Base-by-base conservation (phyloP, 2,113 vertebrate species). In the Strigops habroptila region DNA sequence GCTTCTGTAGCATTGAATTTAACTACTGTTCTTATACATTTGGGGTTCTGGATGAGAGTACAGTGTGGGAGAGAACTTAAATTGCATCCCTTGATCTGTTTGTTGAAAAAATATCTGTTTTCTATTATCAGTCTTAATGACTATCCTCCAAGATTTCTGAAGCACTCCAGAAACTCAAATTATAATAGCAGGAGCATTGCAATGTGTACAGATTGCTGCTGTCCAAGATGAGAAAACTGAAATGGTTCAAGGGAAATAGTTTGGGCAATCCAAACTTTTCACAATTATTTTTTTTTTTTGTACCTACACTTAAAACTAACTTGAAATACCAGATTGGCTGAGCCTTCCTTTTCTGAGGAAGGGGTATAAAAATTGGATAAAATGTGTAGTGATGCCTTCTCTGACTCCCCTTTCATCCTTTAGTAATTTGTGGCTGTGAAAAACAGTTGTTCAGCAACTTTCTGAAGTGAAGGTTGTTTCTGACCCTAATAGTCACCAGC, bases 91-190 rank as follows among this genome's bases (percentile, higher is more conserved):
- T 71, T 51, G 51, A 75, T 84, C 31, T 78, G 55, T 75, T 91
- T 91, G n/a, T 84, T 63, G 69, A 75, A 89, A 89, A 92, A 31
- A 46, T 78, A 81, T 25, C 53, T 87, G 30, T 57, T 94, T 93
- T 73, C 84, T 87, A 64, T 64, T 82, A 59, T 11, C 55, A 71
- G 12, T 53, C 77, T 59, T 84, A 95, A 89, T 63, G 51, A 89
- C 48, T 85, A 27, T 39, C 21, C 51, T 82, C 74, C 33, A 84
- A 48, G 21, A 67, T 91, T 81, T 79, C 77, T 71, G 78, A 89
- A 84, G 71, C 60, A 67, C 33, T 71, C 51, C 69, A 92, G 96
- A 95, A 95, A 67, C 51, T 81, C 73, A 81, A 63, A 60, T 84
- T 84, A 39, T 49, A 78, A 89, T n/a, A 84, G 22, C 68, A 81